Evolutionary conservation across 35 echinoderm and acorn worm genomes (phyloP), one percentile per base, ranked within the genome.

Genomic region (Ophioderma brevispina): DNA sequence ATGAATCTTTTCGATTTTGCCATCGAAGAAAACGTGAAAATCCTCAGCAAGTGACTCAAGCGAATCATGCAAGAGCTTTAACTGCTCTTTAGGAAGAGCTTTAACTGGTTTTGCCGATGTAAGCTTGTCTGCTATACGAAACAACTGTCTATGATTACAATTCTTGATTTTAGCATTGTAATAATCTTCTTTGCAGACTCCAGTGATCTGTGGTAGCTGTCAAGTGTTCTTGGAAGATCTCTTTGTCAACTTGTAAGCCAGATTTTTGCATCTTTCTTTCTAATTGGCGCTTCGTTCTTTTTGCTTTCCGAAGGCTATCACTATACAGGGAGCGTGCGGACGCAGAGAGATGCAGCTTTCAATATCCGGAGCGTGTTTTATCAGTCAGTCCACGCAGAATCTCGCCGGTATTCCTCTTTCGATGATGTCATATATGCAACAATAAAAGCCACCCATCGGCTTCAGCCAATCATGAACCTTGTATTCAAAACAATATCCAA

Each of bases 321-420:
- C 31, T 92, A 55, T 86, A 92, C 82, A 92, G 19, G 82, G 82
- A 76, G 90, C 37, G 76, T 92, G 59, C 28, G 82, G 76, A 36
- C 90, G 0, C 19, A 63, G 40, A 30, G 21, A 36, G 18, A 92
- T 78, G 39, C 36, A 76, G 15, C 90, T 35, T 28, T 23, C 33
- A 8, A 78, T 11, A 5, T 46, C 13, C 2, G 82, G 90, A 36
- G 90, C 82, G 80, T 86, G 90, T n/a, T 35, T 63, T 42, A 39
- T 90, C 34, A 28, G 70, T 56, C 30, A 78, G 76, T 13, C 3
- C 80, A 17, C 14, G 32, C 39, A 34, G 0, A 39, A 39, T n/a
- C n/a, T n/a, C n/a, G n/a, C n/a, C n/a, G n/a, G n/a, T n/a, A n/a
- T n/a, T n/a, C n/a, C n/a, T n/a, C n/a, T n/a, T n/a, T n/a, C n/a